phyloP scores from a whole-genome alignment of 2,888 invertebrate genomes.

The Caenorhabditis japonica region DNA sequence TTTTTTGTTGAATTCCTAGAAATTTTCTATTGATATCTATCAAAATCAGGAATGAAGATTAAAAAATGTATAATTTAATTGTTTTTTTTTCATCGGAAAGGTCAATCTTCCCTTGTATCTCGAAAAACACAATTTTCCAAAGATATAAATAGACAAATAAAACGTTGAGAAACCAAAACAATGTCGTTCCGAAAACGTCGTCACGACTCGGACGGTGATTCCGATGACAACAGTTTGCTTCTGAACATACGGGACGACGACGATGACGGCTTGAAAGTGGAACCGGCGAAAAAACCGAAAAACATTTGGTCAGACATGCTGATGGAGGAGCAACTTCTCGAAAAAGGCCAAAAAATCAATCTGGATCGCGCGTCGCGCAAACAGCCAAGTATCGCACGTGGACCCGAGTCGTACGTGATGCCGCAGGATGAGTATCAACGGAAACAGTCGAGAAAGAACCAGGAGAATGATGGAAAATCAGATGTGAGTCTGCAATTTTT shows the following conservation, averaged over 20 bases:
- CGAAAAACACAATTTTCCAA: too few relatives aligned
- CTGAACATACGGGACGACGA: conserved; percentile 21
- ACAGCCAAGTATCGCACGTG: conserved; percentile 34
- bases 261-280: conserved; percentile 26
- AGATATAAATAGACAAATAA: too few relatives aligned
- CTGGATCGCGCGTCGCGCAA: conserved; percentile 21
- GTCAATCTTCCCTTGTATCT: too few relatives aligned
- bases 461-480: neutral
- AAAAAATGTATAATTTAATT: too few relatives aligned
- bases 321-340: conserved; percentile 47
- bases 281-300: conserved; percentile 36
- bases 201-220: conserved; percentile 42
- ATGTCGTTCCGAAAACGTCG: conserved; percentile 48
- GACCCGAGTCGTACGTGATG: conserved; percentile 46
- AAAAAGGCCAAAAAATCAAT: conserved; percentile 40
- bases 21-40: neutral
- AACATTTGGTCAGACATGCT: conserved; percentile 56
- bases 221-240: conserved; percentile 38
- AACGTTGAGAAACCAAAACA: too few relatives aligned
- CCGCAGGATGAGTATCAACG: conserved; percentile 28
- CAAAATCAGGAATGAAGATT: too few relatives aligned
- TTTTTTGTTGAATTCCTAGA: neutral
- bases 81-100: too few relatives aligned
- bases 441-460: conserved; percentile 17
- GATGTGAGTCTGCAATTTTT: conserved; percentile 7